phyloP scores from a whole-genome alignment of 2,888 invertebrate species.

The Lasioglossum morio region DNA sequence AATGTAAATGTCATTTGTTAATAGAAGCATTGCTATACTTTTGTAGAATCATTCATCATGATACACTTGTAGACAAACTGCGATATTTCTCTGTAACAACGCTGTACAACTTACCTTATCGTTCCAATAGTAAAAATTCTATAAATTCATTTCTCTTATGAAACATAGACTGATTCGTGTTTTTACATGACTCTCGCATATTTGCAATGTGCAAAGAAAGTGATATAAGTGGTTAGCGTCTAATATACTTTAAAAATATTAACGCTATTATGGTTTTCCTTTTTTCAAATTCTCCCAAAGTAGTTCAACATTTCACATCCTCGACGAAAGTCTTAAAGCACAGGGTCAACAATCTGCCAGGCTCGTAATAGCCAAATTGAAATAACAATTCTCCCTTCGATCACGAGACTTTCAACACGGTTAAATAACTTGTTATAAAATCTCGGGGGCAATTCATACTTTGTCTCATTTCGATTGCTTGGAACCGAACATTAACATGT shows the following conservation, averaged over 20 bases:
- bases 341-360: not conserved
- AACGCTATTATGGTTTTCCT: not conserved
- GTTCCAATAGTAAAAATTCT: constrained; percentile 5
- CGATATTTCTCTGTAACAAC: constrained; percentile 14
- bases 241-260: not conserved
- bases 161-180: not conserved
- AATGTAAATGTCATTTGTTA: not conserved
- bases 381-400: not conserved
- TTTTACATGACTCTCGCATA: not conserved
- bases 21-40: not conserved
- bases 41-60: not conserved
- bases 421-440: not conserved
- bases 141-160: not conserved
- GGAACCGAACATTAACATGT: constrained; percentile 5
- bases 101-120: constrained; percentile 50
- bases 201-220: not conserved
- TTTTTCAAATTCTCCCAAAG: not conserved
- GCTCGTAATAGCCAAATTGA: not conserved
- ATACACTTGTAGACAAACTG: not conserved
- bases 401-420: not conserved
- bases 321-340: not conserved
- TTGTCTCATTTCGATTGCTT: not conserved
- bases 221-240: not conserved
- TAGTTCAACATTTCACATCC: not conserved
- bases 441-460: not conserved